These are phyloP conservation scores for Suncus etruscus DNA, from an alignment of 2,113 vertebrate genomes.

Conservation along the genomic window DNA sequence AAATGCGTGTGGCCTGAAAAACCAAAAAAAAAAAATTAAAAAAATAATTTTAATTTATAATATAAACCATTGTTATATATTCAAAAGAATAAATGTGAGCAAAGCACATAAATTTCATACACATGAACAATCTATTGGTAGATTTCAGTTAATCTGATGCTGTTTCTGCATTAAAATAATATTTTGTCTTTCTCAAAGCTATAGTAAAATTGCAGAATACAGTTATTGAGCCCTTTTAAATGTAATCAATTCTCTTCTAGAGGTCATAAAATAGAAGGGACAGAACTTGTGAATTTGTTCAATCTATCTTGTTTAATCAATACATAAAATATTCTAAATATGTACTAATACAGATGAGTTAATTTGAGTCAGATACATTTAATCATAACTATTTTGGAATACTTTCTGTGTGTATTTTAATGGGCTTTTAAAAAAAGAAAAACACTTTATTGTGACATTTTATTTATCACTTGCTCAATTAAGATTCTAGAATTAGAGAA, in stretches of 20 bases:
- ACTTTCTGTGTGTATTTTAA: neutral
- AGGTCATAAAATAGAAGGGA: neutral
- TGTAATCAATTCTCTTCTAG: neutral
- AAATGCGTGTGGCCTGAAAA: no score
- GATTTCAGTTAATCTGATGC: neutral
- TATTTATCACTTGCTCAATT: neutral
- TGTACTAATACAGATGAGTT: neutral
- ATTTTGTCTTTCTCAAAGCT: neutral
- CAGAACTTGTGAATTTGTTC: neutral
- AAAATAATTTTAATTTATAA: neutral
- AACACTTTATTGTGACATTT: neutral
- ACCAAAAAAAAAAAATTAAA: no score
- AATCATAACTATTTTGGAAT: neutral
- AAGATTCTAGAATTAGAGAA: neutral
- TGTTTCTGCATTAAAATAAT: neutral
- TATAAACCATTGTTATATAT: neutral
- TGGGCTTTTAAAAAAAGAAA: neutral
- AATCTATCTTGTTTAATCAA: neutral
- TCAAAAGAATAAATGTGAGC: neutral
- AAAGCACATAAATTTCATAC: no score
- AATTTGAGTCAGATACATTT: neutral
- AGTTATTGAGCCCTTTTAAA: neutral
- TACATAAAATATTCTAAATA: neutral
- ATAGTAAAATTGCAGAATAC: neutral
- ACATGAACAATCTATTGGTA: neutral